Evolutionary conservation across 2,888 invertebrate species (phyloP).

Genomic region (Silvanus unidentatus): DNA sequence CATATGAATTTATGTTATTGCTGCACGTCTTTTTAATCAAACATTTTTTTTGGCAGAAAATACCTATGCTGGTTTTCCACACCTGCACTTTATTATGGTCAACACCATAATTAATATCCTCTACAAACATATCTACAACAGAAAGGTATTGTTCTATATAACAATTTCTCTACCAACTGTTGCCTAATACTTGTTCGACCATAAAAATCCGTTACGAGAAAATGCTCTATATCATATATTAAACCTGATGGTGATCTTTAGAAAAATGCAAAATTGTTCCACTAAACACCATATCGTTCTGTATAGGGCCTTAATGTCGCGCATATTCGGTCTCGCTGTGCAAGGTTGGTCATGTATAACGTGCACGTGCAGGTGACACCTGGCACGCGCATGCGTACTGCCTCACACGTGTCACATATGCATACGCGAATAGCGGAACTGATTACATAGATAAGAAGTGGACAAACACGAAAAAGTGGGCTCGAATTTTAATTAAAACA

Average conservation of each 20-base stretch:
- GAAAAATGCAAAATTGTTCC: slow-evolving; percentile 26
- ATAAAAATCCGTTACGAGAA: slow-evolving; percentile 30
- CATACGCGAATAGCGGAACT: slow-evolving; percentile 2
- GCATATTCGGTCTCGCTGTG: neutral
- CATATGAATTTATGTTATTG: too few relatives aligned
- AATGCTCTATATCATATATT: slow-evolving; percentile 7
- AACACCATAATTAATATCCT: too few relatives aligned
- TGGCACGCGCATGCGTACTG: slow-evolving; percentile 29
- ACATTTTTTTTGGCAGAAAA: too few relatives aligned
- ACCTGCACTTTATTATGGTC: too few relatives aligned
- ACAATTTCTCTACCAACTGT: slow-evolving; percentile 15
- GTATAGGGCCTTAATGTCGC: neutral
- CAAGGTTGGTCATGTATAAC: slow-evolving; percentile 20
- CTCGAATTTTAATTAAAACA: too few relatives aligned
- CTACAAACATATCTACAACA: too few relatives aligned
- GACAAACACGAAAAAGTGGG: too few relatives aligned
- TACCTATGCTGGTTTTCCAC: too few relatives aligned
- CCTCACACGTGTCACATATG: slow-evolving; percentile 8
- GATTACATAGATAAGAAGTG: neutral
- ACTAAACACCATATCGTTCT: slow-evolving; percentile 9
- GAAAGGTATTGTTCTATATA: too few relatives aligned
- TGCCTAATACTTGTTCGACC: slow-evolving; percentile 16
- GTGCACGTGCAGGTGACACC: slow-evolving; percentile 29
- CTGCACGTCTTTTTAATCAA: too few relatives aligned
- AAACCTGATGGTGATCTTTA: slow-evolving; percentile 7